Conservation (phyloP, 2,113 vertebrate species). For the Nothoprocta pentlandii region DNA sequence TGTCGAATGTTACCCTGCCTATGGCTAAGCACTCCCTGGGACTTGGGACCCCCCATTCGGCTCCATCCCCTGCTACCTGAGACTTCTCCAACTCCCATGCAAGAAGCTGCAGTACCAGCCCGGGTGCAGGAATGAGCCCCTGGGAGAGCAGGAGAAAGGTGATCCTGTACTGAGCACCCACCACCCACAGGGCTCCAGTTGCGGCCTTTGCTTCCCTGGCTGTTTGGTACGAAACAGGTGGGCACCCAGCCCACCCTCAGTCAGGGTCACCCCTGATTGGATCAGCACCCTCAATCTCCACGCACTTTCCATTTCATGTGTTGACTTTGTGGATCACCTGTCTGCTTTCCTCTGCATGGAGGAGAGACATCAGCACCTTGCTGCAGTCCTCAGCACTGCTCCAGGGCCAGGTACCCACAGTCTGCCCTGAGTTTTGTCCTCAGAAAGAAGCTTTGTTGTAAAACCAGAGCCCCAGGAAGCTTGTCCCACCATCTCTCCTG, state of each 20-base stretch:
- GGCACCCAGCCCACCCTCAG: background rate
- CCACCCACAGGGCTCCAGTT: background rate
- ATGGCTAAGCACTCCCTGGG: background rate
- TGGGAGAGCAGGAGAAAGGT: background rate
- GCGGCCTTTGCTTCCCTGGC: background rate
- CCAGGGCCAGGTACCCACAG: background rate
- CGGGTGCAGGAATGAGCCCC: no score
- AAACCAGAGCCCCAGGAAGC: background rate
- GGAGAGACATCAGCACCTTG: background rate
- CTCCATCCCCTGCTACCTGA: background rate
- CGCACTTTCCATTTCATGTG: background rate
- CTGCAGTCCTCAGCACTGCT: background rate
- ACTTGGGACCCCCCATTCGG: background rate
- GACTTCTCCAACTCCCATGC: background rate
- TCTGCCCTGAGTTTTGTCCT: background rate
- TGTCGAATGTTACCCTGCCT: background rate
- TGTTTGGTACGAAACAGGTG: background rate
- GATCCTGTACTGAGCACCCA: no score
- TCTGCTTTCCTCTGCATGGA: no score
- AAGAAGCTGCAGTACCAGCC: background rate
- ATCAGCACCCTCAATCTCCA: background rate
- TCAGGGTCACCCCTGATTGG: background rate
- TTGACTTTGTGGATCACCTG: background rate
- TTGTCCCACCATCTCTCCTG: background rate
- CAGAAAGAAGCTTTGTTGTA: background rate